These are phyloP conservation scores for Peromyscus polionotus DNA, from an alignment of 2,113 vertebrate species.

Conservation along the genomic window DNA sequence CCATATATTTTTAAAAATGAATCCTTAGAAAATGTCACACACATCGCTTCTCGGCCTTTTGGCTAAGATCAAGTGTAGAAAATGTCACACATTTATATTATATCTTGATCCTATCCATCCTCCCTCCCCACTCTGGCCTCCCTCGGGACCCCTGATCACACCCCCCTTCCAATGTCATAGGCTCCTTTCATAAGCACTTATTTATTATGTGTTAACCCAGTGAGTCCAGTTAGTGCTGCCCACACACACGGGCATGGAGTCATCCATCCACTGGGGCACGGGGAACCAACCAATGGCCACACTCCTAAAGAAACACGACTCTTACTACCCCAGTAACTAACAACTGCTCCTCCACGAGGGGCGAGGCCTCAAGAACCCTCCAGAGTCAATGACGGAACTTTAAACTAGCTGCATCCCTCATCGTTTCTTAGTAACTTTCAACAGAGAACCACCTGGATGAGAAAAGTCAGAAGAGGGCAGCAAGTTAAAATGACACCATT, in stretches of 20 bases:
- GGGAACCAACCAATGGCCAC: neutral
- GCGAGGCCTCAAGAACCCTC: neutral
- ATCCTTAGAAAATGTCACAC: neutral
- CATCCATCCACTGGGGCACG: neutral
- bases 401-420: neutral
- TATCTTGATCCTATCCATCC: neutral
- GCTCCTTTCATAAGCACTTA: neutral
- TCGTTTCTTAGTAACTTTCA: neutral
- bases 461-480: neutral
- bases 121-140: neutral
- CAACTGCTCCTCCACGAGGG: neutral
- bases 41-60: too few species aligned
- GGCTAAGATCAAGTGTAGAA: neutral
- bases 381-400: neutral
- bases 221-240: neutral
- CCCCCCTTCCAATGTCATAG: neutral
- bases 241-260: neutral
- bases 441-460: fast-evolving
- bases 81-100: neutral
- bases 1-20: neutral
- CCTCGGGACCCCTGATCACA: neutral
- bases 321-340: neutral
- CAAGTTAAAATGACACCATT: neutral
- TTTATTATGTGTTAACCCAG: neutral
- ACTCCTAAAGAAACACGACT: neutral